Evolutionary conservation across 1,140 invertebrate genomes (phyloP), one percentile per base, ranked within the genome.

Genomic region (Drusus annulatus): DNA sequence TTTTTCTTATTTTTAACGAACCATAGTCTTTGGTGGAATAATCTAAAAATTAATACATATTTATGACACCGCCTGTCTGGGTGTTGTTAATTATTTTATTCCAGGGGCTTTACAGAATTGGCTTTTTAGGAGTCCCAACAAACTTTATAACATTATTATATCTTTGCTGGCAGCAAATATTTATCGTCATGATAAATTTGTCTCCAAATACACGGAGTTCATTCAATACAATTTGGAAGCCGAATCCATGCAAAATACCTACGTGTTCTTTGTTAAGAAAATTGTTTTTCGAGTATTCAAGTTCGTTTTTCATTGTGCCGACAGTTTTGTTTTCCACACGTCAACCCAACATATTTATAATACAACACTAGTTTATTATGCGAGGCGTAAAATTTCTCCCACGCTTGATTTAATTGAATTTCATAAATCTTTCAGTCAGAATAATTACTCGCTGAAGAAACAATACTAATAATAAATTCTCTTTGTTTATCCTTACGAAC

Each of bases 371-470:
- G 31, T 36, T 36, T 36, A 58, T 21, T 63, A 16, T 25, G 23
- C 21, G 60, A 50, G 63, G 63, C 63, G 63, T 28, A 13, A 63
- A 21, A 19, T 21, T 68, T 36, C 63, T 50, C 21, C 16, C n/a
- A 17, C 16, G 63, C 63, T 68, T 68, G 63, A 68, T 68, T 68
- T 45, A 68, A 68, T 68, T 45, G 10, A 68, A 68, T 68, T 68
- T 17, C 31, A 68, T 68, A 68, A 68, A 68, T 68, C 63, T 68
- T 15, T 68, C 63, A 45, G 63, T n/a, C 63, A 50, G 21, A 36
- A 50, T 50, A 68, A 63, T 8, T 63, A 16, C 1, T 19, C 60
- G 60, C 3, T 54, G 16, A 54, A 8, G 54, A 58, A 19, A 58
- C 54, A 17, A 58, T 58, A 58, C 54, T 7, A 58, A 21, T 21